Base-by-base conservation (phyloP, 2,113 vertebrate species). In the Pangasianodon hypophthalmus region DNA sequence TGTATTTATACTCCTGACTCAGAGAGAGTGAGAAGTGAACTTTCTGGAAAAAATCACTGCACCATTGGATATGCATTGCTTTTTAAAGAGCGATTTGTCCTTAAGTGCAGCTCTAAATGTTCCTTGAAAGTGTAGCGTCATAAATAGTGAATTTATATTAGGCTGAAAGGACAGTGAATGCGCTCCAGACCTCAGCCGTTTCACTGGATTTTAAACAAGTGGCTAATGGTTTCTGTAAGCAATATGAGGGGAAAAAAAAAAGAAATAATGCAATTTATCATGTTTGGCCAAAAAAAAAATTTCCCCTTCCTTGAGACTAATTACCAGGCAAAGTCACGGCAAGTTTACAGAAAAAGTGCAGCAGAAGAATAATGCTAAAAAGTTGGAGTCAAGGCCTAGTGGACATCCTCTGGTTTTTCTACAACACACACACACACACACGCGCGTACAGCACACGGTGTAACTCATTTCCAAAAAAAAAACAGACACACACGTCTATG, bases 11-110 rank as follows among this genome's bases (percentile, higher is more conserved):
- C 7, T 8, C 2, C 8, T 44, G 7, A 16, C 26, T 71, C 13
- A 14, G 52, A n/a, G 24, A 41, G 18, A 71, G n/a, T 29, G 48
- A 84, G n/a, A 29, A 87, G 18, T 44, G n/a, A 62, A 81, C 56
- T 87, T 91, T n/a, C 44, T 29, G 75, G 24, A 44, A 62, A 62
- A 80, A 50, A 58, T n/a, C 32, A 64, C 18, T 54, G 62, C 14
- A 32, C 26, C 37, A 44, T 14, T 41, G 41, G 26, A 85, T 54
- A 14, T 79, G 46, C 21, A 62, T 56, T 84, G 29, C 56, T 87
- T 87, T 86, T 86, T 60, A 91, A 83, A 88, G 44, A 87, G 67
- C 13, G 62, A n/a, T 85, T 87, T 91, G 79, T 89, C 62, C 44
- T 87, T 32, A 21, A 87, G 64, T 64, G 85, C 64, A 29, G 67